These are phyloP conservation scores for Drosophila mulleri DNA, from an alignment of 2,888 invertebrate species.

Conservation along the genomic window DNA sequence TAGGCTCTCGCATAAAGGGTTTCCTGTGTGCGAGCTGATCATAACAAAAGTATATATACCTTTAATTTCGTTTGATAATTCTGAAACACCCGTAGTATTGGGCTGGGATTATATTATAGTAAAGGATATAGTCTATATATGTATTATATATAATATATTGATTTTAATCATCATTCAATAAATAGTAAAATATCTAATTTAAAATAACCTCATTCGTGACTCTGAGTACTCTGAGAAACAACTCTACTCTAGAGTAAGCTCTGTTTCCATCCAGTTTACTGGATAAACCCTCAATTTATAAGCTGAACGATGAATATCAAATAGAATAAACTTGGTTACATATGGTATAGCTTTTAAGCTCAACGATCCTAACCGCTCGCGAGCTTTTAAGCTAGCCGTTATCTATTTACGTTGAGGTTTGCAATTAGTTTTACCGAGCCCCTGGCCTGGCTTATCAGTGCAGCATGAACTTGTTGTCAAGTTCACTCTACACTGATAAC, in stretches of 20 bases:
- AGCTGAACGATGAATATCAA: neutral
- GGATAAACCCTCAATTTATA: too few species aligned
- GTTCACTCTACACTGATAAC: constrained; percentile 53
- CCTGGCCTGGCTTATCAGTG: constrained; percentile 26
- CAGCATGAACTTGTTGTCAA: constrained; percentile 56
- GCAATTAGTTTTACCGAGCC: constrained; percentile 15
- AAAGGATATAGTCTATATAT: too few species aligned
- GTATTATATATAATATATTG: too few species aligned
- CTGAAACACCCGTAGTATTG: neutral
- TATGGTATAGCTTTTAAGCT: constrained; percentile 5
- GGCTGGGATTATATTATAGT: too few species aligned
- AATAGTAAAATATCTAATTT: too few species aligned
- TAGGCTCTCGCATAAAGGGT: neutral
- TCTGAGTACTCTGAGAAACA: neutral
- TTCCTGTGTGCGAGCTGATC: constrained; percentile 10
- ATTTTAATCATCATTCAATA: too few species aligned
- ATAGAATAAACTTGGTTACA: constrained; percentile 2
- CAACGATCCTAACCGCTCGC: neutral
- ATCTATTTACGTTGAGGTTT: constrained; percentile 1
- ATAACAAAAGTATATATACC: neutral
- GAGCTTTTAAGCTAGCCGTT: constrained; percentile 17
- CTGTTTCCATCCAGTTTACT: neutral
- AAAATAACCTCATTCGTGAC: too few species aligned
- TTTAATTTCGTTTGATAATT: neutral
- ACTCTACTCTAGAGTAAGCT: neutral